phyloP scores from a whole-genome alignment of 1,140 invertebrate species.

The Temnothorax longispinosus region DNA sequence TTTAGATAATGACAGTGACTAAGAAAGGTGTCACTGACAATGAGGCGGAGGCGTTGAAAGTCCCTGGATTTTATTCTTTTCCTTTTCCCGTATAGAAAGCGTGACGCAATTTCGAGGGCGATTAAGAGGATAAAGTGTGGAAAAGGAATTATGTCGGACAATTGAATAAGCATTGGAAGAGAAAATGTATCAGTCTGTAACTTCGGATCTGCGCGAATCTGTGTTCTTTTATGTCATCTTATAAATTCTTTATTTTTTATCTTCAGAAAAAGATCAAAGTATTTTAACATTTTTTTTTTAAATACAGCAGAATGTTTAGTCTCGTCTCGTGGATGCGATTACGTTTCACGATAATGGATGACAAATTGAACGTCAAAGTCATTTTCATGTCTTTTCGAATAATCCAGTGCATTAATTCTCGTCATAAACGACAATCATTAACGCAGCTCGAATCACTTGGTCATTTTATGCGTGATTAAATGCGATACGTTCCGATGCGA shows the following conservation, averaged over 20 bases:
- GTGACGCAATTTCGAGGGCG: conserved; percentile 26
- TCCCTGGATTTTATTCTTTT: conserved; percentile 16
- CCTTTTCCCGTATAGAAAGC: not conserved
- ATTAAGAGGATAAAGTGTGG: conserved; percentile 1
- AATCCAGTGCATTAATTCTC: not conserved
- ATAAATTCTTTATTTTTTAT: not conserved
- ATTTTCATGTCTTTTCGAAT: not conserved
- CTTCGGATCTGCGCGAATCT: not conserved
- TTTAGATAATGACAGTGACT: conserved; percentile 36
- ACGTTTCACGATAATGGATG: not conserved
- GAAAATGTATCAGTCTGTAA: not conserved
- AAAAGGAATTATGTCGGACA: conserved; percentile 1
- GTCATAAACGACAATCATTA: not conserved
- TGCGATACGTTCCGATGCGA: conserved; percentile 1
- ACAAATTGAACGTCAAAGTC: not conserved
- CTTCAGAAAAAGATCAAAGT: not conserved
- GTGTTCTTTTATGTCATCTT: no score
- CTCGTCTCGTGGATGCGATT: not conserved
- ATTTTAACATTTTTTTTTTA: not conserved
- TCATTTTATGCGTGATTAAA: conserved; percentile 16
- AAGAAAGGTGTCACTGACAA: conserved; percentile 13
- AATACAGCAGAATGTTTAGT: not conserved
- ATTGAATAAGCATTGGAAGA: conserved; percentile 17
- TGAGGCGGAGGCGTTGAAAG: conserved; percentile 4
- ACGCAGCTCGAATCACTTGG: conserved; percentile 2